These are phyloP conservation scores for Halcyon senegalensis DNA, from an alignment of 2,113 vertebrate species.

Conservation along the genomic window DNA sequence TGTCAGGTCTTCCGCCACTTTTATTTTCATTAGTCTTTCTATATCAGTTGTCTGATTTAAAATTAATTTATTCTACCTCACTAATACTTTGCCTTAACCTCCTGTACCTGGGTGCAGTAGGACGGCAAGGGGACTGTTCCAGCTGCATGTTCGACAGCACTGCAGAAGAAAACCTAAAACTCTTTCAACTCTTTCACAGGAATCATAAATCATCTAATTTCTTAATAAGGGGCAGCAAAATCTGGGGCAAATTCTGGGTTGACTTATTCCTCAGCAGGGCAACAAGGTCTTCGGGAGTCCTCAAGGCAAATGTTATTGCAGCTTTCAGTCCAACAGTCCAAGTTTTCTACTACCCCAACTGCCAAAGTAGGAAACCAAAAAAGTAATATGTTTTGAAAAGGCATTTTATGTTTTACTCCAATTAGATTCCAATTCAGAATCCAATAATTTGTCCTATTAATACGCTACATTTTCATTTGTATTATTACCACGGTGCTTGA, in stretches of 20 bases:
- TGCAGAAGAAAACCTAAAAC: neutral
- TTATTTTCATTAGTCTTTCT: constrained; percentile 13
- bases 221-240: constrained; percentile 16
- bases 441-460: constrained; percentile 54
- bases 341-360: constrained; percentile 31
- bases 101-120: neutral
- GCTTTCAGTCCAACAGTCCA: constrained; percentile 14
- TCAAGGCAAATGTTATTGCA: constrained; percentile 52
- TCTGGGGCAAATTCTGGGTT: constrained; percentile 20
- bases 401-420: constrained; percentile 35
- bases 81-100: neutral
- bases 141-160: neutral
- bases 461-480: constrained; percentile 37
- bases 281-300: constrained; percentile 35
- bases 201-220: constrained; percentile 19
- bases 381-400: constrained; percentile 38
- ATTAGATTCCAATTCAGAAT: constrained; percentile 59
- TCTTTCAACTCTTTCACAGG: neutral
- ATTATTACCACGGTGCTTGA: constrained; percentile 47
- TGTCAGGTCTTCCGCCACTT: neutral
- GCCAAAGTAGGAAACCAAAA: constrained; percentile 53
- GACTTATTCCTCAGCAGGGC: neutral
- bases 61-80: neutral
- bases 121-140: neutral
- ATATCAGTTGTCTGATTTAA: neutral